Evolutionary conservation across 1,140 invertebrate genomes (phyloP).

Genomic region (Zeugodacus cucurbitae): DNA sequence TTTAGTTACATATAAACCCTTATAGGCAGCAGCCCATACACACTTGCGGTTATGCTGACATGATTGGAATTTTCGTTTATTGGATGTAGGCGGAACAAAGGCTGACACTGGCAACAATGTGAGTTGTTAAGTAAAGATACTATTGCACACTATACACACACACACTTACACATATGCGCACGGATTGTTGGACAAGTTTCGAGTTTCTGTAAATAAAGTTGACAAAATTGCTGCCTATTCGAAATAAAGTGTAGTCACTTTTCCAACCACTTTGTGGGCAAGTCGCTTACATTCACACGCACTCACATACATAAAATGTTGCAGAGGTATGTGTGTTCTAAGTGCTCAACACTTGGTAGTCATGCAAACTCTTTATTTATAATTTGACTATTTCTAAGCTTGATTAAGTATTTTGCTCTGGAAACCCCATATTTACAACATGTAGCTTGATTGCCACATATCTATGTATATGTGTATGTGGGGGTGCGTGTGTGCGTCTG

Average conservation of each 20-base stretch:
- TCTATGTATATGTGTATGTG: background rate
- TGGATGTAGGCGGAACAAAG: background rate
- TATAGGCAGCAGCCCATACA: background rate
- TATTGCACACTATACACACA: background rate
- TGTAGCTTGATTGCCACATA: no score
- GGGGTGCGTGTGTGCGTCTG: background rate
- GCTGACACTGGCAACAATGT: background rate
- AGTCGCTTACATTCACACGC: background rate
- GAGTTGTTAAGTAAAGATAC: background rate
- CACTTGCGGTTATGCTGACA: background rate
- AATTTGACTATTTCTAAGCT: background rate
- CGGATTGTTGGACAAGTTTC: no score
- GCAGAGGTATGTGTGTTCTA: background rate
- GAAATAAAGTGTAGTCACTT: background rate
- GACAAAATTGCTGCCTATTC: slow-evolving; percentile 17
- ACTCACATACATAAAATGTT: background rate
- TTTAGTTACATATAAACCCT: background rate
- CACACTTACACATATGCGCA: background rate
- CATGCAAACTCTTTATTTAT: background rate
- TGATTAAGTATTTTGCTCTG: background rate
- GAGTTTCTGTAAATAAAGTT: background rate
- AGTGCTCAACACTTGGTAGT: background rate
- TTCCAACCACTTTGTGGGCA: background rate
- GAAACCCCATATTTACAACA: background rate
- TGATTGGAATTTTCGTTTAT: slow-evolving; percentile 24